These are phyloP conservation scores for Ormyrus labotus DNA, from an alignment of 2,888 invertebrate genomes.

Conservation along the genomic window DNA sequence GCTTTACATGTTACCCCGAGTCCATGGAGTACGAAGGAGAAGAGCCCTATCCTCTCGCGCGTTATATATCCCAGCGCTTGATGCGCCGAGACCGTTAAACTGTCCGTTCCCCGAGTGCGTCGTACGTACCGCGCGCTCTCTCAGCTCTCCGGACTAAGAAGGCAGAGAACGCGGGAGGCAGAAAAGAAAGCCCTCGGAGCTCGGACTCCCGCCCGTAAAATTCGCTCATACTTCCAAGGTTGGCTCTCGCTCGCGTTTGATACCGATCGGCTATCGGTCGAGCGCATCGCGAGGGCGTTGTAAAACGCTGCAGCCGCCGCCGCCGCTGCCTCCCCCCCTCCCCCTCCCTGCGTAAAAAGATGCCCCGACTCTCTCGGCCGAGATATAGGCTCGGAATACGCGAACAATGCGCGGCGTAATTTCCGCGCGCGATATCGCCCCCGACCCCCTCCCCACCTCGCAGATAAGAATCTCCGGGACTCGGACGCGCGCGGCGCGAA, in stretches of 20 bases:
- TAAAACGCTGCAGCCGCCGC: constrained; percentile 10
- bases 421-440: constrained; percentile 29
- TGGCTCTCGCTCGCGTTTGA: constrained; percentile 27
- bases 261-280: constrained; percentile 49
- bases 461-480: constrained; percentile 41
- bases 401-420: constrained; percentile 39
- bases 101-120: neutral
- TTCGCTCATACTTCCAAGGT: constrained; percentile 55
- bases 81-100: constrained; percentile 13
- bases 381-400: constrained; percentile 15
- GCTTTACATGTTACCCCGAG: neutral
- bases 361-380: neutral
- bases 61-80: neutral
- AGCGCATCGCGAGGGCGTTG: constrained; percentile 47
- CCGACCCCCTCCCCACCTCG: neutral
- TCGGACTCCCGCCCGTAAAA: constrained; percentile 56
- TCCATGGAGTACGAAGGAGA: neutral
- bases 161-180: neutral
- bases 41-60: neutral
- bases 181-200: constrained; percentile 41
- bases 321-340: neutral
- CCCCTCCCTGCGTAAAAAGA: constrained; percentile 1
- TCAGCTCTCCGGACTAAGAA: neutral
- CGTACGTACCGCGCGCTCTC: too few relatives aligned
- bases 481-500: constrained; percentile 18